Base-by-base conservation (phyloP, 2,113 vertebrate species). In the Pluvialis apricaria region DNA sequence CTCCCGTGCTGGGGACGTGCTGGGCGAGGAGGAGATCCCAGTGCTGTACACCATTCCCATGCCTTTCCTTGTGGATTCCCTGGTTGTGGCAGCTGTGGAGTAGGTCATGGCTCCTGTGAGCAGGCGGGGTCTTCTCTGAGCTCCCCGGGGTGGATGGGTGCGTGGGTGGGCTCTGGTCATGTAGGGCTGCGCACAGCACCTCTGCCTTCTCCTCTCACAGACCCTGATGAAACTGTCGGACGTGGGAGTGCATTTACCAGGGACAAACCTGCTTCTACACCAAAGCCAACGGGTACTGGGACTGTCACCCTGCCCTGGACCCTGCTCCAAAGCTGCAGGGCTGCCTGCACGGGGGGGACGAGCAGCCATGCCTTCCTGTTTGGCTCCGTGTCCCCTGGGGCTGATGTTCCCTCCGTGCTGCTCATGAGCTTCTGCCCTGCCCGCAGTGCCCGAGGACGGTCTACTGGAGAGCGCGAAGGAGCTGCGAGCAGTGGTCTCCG, bases 281-380 rank as follows among this genome's bases (percentile, higher is more conserved):
- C 87, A 47, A 96, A 94, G 92, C 77, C 76, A 64, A 58, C 13
- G 97, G 98, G 97, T 98, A 96, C 2, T 10, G 86, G 64, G 25
- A 77, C 79, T 73, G 47, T 61, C 36, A 10, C 31, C 38, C 32
- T 61, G n/a, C 14, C 20, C 57, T 21, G 45, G 45, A 10, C 19
- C 42, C 58, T 52, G 42, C 38, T 83, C 28, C 0, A 2, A 58
- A 71, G 65, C 79, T 44, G 12, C 36, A 13, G 51, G 57, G 40
- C 28, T 90, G 60, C 52, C 60, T 29, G n/a, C 42, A 7, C 3
- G 18, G 19, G 28, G n/a, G 26, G 8, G 34, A 40, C 3, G 12
- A 86, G 45, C 47, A 51, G 52, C 10, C 17, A 10, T 0, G 0
- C 38, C 42, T 86, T 78, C 36, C 54, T 31, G 52, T 66, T 62